Evolutionary conservation across 2,888 invertebrate species (phyloP).

Genomic region (Ophonus ardosiacus): DNA sequence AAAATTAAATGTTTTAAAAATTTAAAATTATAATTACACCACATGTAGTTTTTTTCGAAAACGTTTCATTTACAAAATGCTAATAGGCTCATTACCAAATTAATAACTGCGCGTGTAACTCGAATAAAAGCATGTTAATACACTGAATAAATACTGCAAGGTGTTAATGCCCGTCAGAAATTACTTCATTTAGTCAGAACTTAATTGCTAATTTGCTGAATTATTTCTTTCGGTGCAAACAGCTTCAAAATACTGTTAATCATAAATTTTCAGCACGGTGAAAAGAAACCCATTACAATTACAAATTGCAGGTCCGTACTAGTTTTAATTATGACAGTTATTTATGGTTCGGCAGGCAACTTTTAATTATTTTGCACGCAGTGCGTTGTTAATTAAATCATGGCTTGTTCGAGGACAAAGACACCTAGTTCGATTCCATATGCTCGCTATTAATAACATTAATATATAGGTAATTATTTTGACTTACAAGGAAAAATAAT

Average conservation of each 20-base stretch:
- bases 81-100: slow-evolving; percentile 8
- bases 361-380: slow-evolving; percentile 43
- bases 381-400: not conserved
- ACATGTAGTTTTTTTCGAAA: not conserved
- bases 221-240: slow-evolving; percentile 24
- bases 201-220: slow-evolving; percentile 28
- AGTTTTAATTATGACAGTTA: slow-evolving; percentile 54
- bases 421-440: not conserved
- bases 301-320: slow-evolving; percentile 46
- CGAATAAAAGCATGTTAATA: not conserved
- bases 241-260: slow-evolving; percentile 39
- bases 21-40: not conserved
- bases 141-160: slow-evolving; percentile 19
- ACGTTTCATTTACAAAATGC: not conserved
- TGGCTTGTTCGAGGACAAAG: not conserved
- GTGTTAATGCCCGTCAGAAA: slow-evolving; percentile 31
- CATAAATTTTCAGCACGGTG: slow-evolving; percentile 51
- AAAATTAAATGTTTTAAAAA: not conserved
- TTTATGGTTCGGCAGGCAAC: not conserved
- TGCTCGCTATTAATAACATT: not conserved
- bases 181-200: slow-evolving; percentile 11
- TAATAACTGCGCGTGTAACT: slow-evolving; percentile 26
- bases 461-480: not conserved
- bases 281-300: slow-evolving; percentile 47
- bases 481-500: not conserved